Evolutionary conservation across 1,140 invertebrate species (phyloP).

Genomic region (Cherax quadricarinatus): DNA sequence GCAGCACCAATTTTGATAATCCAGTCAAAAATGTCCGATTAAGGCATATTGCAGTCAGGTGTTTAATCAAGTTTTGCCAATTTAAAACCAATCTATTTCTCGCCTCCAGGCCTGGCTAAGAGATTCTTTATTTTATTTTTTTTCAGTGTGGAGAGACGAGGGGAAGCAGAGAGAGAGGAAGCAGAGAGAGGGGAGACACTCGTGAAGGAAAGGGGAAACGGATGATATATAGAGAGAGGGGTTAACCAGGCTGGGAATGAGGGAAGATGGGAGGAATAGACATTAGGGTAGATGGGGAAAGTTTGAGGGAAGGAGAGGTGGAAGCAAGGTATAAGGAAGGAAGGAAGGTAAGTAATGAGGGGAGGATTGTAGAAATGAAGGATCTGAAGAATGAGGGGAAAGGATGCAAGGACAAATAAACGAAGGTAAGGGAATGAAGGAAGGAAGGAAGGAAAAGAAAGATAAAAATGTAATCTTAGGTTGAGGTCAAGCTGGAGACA

Average conservation of each 20-base stretch:
- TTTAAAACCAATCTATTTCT: background rate
- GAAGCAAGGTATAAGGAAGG: background rate
- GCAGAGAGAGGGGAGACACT: background rate
- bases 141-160: background rate
- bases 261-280: too few species aligned
- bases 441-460: background rate
- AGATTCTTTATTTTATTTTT: background rate
- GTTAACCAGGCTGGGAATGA: too few species aligned
- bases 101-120: background rate
- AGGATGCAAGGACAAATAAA: background rate
- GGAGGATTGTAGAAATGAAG: background rate
- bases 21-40: conserved; percentile 2
- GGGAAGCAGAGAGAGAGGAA: background rate
- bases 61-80: conserved; percentile 1
- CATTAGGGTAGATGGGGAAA: background rate
- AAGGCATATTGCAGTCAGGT: background rate
- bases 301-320: background rate
- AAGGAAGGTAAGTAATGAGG: background rate
- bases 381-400: background rate
- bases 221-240: background rate
- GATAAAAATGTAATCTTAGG: too few species aligned
- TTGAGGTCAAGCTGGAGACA: too few species aligned
- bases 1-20: background rate
- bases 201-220: background rate
- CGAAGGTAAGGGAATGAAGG: background rate